Base-by-base conservation (phyloP, 2,888 invertebrate genomes). In the Dolichomitus sp. region DNA sequence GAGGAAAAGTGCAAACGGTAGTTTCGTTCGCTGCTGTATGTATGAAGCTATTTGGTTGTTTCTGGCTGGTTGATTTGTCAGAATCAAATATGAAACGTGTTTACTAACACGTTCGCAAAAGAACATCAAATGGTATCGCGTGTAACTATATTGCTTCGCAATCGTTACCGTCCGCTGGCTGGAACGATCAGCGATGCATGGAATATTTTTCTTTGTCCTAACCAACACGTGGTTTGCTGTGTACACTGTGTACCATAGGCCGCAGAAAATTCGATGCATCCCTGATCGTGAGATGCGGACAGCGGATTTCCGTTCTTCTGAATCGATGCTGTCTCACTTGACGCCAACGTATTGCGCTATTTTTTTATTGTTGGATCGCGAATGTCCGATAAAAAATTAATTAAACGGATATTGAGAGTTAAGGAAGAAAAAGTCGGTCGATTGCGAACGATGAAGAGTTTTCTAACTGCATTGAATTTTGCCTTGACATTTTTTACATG, bases 141-240 rank as follows among this genome's bases (percentile, higher is more conserved):
- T 75, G 30, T 66, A 40, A 65, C 69, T 30, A 72, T 27, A 69
- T 63, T 61, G 73, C 77, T 79, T 82, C 68, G 70, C 78, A 77
- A 83, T 81, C 68, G 84, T 83, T 79, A 83, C 73, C 81, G 82
- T 83, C 70, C 77, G 82, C 61, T 84, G 84, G 42, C 57, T 78
- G 37, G 48, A 63, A 59, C 48, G 82, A 83, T 83, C 84, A 83
- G 33, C 85, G 80, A 83, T 85, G 85, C 86, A 85, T 86, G 80
- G 86, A 86, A 85, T 85, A 85, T 84, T 80, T 85, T 85, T 81
- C 85, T 85, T 84, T 85, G 80, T 85, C 74, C 82, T 27, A 66
- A 70, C 65, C 11, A 61, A 37, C 61, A 52, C 50, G 27, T 19
- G 52, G 57, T 61, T 61, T 61, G 30, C 54, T 17, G 33, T 30